Base-by-base conservation (phyloP, 2,888 invertebrate genomes). In the Caprella mutica region DNA sequence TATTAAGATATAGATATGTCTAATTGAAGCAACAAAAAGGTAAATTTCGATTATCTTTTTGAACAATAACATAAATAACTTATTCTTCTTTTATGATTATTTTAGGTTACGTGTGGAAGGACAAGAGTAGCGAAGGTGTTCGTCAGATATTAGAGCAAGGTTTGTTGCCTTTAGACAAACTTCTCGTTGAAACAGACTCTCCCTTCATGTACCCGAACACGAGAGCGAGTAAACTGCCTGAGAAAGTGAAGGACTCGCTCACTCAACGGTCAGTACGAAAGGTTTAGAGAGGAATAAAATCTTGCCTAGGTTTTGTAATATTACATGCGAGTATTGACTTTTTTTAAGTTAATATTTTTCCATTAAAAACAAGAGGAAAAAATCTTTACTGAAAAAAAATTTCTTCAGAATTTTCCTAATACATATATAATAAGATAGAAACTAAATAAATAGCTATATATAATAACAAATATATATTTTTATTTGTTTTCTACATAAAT, bases 151-250 rank as follows among this genome's bases (percentile, higher is more conserved):
- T 94, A 35, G 85, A 86, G 33, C 85, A 86, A 69, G 83, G 86
- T 55, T 77, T 82, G 53, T 77, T 91, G 68, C 90, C 92, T 0
- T 71, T 94, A 66, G 90, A 93, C 68, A 80, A 83, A 71, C 74
- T 93, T 67, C 73, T 94, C 58, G 84, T 94, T 5, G 66, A 93
- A 74, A 91, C 92, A 0, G 93, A 94, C 74, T 86, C 92, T 0
- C 93, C 94, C 2, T 94, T 91, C 71, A 92, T 93, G 91, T 94
- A 89, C 73, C 91, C 93, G 2, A 90, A 94, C 73, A 88, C 89
- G 64, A 79, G 92, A 70, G 91, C 92, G 62, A 90, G 91, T 29
- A 93, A 93, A 73, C 75, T 94, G 70, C 89, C 92, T 43, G 75
- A 82, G 68, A 84, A 87, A 70, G 86, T 93, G 21, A 90, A 90